Base-by-base conservation (phyloP, 2,797 vertebrate genomes). In the Propithecus perrieri region DNA sequence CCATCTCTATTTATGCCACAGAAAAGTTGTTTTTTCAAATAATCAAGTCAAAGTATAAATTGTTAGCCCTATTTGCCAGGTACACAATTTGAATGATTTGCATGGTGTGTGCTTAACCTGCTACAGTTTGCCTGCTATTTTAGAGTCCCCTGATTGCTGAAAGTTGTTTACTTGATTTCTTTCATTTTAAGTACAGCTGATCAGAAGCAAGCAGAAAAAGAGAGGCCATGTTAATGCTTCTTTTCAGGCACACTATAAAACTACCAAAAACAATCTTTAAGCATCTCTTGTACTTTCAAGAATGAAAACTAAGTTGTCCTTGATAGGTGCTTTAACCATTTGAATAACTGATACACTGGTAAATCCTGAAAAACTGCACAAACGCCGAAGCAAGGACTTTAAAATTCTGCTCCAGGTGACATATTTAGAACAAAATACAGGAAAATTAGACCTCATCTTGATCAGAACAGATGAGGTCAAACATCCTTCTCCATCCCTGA, bases 161-260 rank as follows among this genome's bases (percentile, higher is more conserved):
- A 93, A 63, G 38, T 48, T 90, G 75, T 96, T 97, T 94, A 95
- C 76, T 95, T 95, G 22, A 94, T 91, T 95, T 97, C 93, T 95
- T 92, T 92, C 91, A 46, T 89, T 92, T 93, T 93, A 94, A 97
- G 91, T 71, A 38, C 74, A 38, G 76, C 75, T 92, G 85, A 81
- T 81, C 35, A 78, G 93, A 93, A 33, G n/a, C 33, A 89, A 96
- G 69, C 74, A 22, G 33, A 76, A 87, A 87, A 94, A 79, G 33
- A 57, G 33, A 26, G n/a, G 33, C 22, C 59, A 14, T 17, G 15
- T 26, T 35, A 79, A 61, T 48, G 72, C 38, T 74, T 88, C 92
- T 93, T 93, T 84, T 79, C 55, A 89, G 61, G n/a, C 8, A 46
- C 5, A 61, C 26, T 81, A 28, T 57, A 53, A 85, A 92, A 92